Conservation (phyloP, 1,140 invertebrate species). For the Papilio dardanus region DNA sequence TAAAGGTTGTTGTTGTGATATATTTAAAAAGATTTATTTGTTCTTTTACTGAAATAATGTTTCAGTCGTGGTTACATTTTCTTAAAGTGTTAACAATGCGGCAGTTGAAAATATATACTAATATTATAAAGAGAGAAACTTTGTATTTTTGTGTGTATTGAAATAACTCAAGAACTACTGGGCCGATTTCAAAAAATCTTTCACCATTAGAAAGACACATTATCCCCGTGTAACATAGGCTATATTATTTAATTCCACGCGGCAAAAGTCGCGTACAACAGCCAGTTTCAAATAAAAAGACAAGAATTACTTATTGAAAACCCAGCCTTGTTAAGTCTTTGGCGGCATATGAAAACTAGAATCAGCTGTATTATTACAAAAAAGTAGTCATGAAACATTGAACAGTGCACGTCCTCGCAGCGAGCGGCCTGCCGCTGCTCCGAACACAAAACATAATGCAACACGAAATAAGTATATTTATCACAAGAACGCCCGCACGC, state of each 20-base stretch:
- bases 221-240: too few species aligned
- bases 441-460: conserved; percentile 38
- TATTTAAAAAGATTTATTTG: neutral
- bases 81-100: neutral
- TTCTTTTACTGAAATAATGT: conserved; percentile 8
- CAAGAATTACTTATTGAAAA: neutral
- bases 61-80: neutral
- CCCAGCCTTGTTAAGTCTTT: neutral
- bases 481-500: conserved; percentile 45
- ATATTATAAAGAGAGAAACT: neutral
- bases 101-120: too few species aligned
- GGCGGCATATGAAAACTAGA: neutral
- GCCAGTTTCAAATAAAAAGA: too few species aligned
- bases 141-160: too few species aligned
- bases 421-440: conserved; percentile 29
- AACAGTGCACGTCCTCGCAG: neutral
- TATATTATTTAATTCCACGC: too few species aligned
- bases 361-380: neutral
- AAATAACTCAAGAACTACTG: too few species aligned
- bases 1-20: neutral
- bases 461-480: conserved; percentile 51
- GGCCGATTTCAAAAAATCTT: too few species aligned
- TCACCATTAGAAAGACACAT: too few species aligned
- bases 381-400: neutral
- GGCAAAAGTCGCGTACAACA: too few species aligned